Evolutionary conservation across 2,888 invertebrate genomes (phyloP).

Genomic region (Ernsta delagoae): DNA sequence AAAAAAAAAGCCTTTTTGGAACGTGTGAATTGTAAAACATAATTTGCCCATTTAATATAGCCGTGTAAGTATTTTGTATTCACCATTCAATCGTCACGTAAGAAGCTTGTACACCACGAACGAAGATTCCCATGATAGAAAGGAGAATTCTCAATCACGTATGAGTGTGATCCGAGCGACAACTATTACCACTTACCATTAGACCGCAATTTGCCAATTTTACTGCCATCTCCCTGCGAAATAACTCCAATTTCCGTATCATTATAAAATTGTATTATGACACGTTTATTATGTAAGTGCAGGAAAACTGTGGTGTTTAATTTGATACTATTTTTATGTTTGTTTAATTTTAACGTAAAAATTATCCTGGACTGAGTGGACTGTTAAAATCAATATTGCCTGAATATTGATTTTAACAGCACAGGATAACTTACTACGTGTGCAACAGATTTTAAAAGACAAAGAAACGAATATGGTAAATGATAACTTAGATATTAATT

Average conservation of each 20-base stretch:
- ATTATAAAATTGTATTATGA: constrained; percentile 19
- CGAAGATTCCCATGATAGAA: constrained; percentile 26
- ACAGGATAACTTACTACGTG: too few species aligned
- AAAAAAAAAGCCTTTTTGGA: background rate
- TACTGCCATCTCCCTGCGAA: constrained; percentile 27
- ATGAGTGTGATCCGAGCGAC: constrained; percentile 28
- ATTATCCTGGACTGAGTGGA: too few species aligned
- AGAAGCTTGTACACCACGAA: constrained; percentile 2
- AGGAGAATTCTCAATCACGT: constrained; percentile 14
- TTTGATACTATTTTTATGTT: too few species aligned
- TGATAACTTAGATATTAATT: too few species aligned
- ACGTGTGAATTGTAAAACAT: too few species aligned
- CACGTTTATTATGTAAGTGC: background rate
- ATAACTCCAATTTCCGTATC: constrained; percentile 17
- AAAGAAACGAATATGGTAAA: too few species aligned
- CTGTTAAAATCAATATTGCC: too few species aligned
- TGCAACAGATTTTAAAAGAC: too few species aligned
- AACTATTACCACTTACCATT: constrained; percentile 26
- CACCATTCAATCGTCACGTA: background rate
- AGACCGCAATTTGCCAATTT: constrained; percentile 34
- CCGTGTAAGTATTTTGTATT: background rate
- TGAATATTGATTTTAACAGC: too few species aligned
- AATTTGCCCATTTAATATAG: background rate
- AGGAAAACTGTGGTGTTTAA: too few species aligned
- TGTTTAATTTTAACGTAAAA: too few species aligned